phyloP scores from a whole-genome alignment of 1,140 invertebrate genomes.

The Drosophila virilis region DNA sequence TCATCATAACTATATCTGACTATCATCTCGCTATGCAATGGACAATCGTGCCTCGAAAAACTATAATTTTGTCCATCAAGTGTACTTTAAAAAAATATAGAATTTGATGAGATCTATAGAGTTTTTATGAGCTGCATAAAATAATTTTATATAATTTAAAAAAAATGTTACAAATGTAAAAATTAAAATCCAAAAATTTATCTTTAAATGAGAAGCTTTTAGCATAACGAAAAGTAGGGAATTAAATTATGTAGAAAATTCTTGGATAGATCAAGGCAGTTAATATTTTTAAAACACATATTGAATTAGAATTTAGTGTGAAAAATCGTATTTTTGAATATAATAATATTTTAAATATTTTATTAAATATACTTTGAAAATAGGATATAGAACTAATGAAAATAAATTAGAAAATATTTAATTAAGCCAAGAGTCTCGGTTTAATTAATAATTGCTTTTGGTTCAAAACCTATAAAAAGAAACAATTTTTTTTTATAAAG shows the following conservation, averaged over 20 bases:
- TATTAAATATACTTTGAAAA: too few relatives aligned
- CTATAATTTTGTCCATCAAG: conserved; percentile 4
- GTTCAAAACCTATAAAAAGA: too few relatives aligned
- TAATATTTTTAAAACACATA: too few relatives aligned
- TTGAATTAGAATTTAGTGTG: too few relatives aligned
- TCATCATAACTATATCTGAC: background rate
- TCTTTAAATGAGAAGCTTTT: background rate
- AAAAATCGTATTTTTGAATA: too few relatives aligned
- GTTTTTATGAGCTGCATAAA: background rate
- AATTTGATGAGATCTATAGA: background rate
- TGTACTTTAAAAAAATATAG: background rate
- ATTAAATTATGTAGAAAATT: background rate
- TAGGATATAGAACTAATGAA: too few relatives aligned
- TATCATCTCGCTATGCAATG: conserved; percentile 6
- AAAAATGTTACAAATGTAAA: background rate
- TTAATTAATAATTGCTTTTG: too few relatives aligned
- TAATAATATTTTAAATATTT: too few relatives aligned
- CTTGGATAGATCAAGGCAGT: too few relatives aligned
- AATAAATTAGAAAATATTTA: too few relatives aligned
- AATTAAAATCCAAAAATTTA: background rate
- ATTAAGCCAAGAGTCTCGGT: too few relatives aligned
- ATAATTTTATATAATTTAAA: background rate
- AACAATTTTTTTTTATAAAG: too few relatives aligned
- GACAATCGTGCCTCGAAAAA: conserved; percentile 21
- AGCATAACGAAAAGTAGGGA: background rate